These are phyloP conservation scores for Belgica antarctica DNA, from an alignment of 2,888 invertebrate genomes.

Conservation along the genomic window DNA sequence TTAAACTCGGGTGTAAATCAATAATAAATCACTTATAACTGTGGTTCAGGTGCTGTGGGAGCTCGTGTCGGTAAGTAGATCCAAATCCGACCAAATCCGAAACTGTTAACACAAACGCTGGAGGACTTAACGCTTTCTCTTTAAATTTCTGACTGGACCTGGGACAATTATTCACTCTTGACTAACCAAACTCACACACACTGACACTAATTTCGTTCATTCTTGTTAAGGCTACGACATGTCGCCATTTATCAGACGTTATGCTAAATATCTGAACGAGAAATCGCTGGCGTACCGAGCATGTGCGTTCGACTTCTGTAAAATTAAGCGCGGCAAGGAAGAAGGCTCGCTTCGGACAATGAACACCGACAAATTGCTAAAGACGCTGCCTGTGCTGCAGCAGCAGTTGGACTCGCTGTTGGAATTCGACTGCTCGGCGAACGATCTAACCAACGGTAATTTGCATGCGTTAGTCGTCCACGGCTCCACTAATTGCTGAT, in stretches of 20 bases:
- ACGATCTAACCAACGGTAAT: conserved; percentile 87
- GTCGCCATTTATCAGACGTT: conserved; percentile 98
- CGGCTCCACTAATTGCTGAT: background rate
- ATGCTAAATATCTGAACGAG: conserved; percentile 98
- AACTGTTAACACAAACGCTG: background rate
- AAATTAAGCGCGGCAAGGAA: conserved; percentile 98
- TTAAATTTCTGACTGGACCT: conserved; percentile 56
- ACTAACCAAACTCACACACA: background rate
- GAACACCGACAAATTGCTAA: conserved; percentile 94
- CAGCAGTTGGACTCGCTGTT: conserved; percentile 91
- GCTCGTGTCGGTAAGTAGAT: conserved; percentile 64
- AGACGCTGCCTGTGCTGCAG: conserved; percentile 93
- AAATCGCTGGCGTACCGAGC: conserved; percentile 97
- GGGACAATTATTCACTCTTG: conserved; percentile 49
- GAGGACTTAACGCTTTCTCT: conserved; percentile 46
- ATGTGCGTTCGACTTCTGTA: conserved; percentile 99
- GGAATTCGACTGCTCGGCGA: conserved; percentile 95
- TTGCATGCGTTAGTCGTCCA: background rate
- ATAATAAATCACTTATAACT: conserved; percentile 9
- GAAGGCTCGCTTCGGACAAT: conserved; percentile 95
- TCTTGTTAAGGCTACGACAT: conserved; percentile 85
- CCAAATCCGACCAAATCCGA: background rate
- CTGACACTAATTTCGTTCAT: conserved; percentile 45
- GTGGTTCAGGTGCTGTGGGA: conserved; percentile 61
- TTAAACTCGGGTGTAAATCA: background rate